Percentiles rank a stretch among this genome's conserved stretches.
Conservation (phyloP, 2,888 invertebrate species). For the Acleris cristana region DNA sequence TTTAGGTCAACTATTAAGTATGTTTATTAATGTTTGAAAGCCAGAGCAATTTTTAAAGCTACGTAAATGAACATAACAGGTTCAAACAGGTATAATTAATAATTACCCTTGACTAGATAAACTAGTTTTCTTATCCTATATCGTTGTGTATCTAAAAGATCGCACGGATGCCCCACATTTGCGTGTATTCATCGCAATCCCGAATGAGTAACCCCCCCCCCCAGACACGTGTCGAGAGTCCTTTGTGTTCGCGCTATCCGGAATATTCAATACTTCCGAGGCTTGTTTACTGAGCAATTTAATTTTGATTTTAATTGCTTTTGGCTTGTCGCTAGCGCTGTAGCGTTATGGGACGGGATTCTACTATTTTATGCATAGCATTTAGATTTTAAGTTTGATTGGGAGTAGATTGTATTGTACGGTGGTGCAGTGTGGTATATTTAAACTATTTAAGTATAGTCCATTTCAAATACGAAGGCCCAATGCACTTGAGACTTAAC, state of each 20-base stretch:
- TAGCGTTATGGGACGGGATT: conserved; percentile 16
- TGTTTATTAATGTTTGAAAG: too few species aligned
- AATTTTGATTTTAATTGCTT: conserved; percentile 76
- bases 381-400: conserved; percentile 7
- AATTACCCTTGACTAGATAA: too few species aligned
- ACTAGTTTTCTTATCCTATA: neutral
- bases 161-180: neutral
- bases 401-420: neutral
- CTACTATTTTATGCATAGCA: neutral
- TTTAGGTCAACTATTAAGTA: conserved; percentile 8
- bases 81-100: too few species aligned
- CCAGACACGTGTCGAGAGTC: conserved; percentile 48
- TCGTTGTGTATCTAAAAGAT: neutral
- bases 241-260: conserved; percentile 76
- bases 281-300: conserved; percentile 72
- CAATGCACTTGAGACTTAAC: too few species aligned
- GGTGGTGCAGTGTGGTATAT: neutral
- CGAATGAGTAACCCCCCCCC: conserved; percentile 1
- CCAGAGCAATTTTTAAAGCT: too few species aligned
- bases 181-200: conserved; percentile 2
- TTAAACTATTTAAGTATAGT: too few species aligned
- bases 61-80: too few species aligned
- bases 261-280: conserved; percentile 72
- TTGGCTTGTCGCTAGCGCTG: conserved; percentile 46
- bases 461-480: too few species aligned